These are phyloP conservation scores for Nibea albiflora DNA, from an alignment of 2,113 vertebrate species.

Conservation along the genomic window DNA sequence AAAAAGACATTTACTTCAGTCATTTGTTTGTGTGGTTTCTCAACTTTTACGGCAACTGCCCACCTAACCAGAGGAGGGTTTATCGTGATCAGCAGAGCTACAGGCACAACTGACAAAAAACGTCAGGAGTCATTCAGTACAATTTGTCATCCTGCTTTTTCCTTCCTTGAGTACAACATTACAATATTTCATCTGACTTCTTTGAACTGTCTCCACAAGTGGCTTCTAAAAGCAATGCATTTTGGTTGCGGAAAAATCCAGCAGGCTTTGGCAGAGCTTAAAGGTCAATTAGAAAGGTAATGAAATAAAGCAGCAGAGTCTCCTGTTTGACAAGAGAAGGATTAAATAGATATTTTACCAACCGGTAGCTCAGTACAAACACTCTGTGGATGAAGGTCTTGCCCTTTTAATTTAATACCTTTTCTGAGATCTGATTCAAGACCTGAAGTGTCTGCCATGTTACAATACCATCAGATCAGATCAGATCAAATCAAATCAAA, in stretches of 20 bases:
- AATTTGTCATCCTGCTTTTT: neutral
- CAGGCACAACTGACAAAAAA: neutral
- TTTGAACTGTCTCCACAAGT: conserved; percentile 31
- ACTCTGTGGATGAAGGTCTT: neutral
- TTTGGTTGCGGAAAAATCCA: conserved; percentile 58
- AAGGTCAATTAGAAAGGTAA: conserved; percentile 57
- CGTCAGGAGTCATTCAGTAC: no score
- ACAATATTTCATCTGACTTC: conserved; percentile 2
- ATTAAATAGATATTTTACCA: conserved; percentile 42
- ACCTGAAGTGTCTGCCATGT: no score
- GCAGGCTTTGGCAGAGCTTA: conserved; percentile 50
- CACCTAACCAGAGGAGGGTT: conserved; percentile 16
- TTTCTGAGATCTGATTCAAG: neutral
- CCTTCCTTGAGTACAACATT: neutral
- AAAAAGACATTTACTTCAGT: conserved; percentile 5
- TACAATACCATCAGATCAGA: neutral
- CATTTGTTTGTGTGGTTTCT: neutral
- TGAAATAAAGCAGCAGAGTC: conserved; percentile 65
- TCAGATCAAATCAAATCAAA: no score
- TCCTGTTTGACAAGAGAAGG: conserved; percentile 59
- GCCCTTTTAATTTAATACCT: neutral
- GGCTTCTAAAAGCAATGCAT: conserved; percentile 21
- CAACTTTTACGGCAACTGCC: neutral
- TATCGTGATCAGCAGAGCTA: conserved; percentile 10
- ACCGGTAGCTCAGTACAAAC: conserved; percentile 9